A percentile compares a stretch with the other conserved stretches of the same genome.
Evolutionary conservation across 2,888 invertebrate species (phyloP).

Genomic region (Mactromeris polynyma): DNA sequence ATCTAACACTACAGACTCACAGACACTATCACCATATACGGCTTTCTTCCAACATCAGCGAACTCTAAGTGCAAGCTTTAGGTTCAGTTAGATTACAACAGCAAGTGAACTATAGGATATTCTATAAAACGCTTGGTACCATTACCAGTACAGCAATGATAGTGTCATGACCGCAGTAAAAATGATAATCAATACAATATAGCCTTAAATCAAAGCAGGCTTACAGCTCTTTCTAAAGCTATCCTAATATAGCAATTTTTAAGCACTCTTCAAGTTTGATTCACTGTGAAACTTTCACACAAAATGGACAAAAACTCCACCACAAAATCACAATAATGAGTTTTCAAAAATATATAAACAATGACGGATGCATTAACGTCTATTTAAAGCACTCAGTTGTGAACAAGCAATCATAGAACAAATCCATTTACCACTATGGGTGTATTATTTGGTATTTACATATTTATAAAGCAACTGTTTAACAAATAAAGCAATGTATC

Average conservation of each 20-base stretch:
- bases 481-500: no score
- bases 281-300: not conserved
- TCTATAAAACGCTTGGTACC: not conserved
- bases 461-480: no score
- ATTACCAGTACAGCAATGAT: not conserved
- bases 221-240: not conserved
- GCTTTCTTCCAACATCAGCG: not conserved
- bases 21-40: not conserved
- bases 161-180: not conserved
- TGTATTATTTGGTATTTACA: no score
- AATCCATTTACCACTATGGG: not conserved
- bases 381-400: not conserved
- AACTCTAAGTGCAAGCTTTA: not conserved
- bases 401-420: not conserved
- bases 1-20: not conserved
- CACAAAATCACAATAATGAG: not conserved
- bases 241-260: not conserved
- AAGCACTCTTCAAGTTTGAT: not conserved
- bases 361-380: not conserved
- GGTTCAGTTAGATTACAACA: not conserved
- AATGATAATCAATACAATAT: not conserved
- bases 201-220: not conserved
- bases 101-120: not conserved
- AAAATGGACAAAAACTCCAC: no score
- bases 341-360: not conserved